Percentiles rank a stretch among this genome's conserved stretches.
Conservation (phyloP, 2,797 vertebrate species). For the Notoglanidium macrostoma region DNA sequence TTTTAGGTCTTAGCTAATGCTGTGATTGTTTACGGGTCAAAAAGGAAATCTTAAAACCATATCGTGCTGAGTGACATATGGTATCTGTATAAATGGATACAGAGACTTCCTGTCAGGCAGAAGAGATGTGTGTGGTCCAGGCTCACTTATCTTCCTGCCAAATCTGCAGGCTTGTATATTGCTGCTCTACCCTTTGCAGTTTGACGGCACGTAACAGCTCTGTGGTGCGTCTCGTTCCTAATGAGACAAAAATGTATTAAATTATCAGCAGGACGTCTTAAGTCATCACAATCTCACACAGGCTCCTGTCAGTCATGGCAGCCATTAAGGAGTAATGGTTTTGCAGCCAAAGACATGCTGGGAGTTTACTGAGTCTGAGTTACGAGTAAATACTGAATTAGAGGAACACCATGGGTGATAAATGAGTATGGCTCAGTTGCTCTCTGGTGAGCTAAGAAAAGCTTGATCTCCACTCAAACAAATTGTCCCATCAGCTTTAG, state of each 20-base stretch:
- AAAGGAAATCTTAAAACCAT: conserved; percentile 23
- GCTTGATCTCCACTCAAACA: conserved; percentile 30
- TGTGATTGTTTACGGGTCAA: background rate
- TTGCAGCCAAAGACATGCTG: background rate
- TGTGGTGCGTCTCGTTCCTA: conserved; percentile 2
- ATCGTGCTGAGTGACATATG: conserved; percentile 37
- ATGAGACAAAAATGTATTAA: conserved; percentile 33
- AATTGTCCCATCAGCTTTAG: conserved; percentile 39
- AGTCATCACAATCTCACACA: conserved; percentile 19
- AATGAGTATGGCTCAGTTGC: background rate
- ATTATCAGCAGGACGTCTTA: conserved; percentile 33
- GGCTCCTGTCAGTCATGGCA: conserved; percentile 32
- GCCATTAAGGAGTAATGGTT: conserved; percentile 29
- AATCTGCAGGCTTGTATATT: conserved; percentile 13
- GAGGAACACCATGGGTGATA: conserved; percentile 8
- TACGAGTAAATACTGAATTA: conserved; percentile 49
- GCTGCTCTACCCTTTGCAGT: conserved; percentile 13
- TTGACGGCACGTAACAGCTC: conserved; percentile 5
- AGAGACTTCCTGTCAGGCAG: conserved; percentile 51
- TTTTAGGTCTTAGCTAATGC: background rate
- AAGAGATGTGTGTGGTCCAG: conserved; percentile 56
- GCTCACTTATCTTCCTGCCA: conserved; percentile 22
- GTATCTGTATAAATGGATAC: conserved; percentile 39
- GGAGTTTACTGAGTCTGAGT: conserved; percentile 28
- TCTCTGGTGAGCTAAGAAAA: conserved; percentile 15